Evolutionary conservation across 2,888 invertebrate genomes (phyloP), one percentile per base, ranked within the genome.

Genomic region (Pollenia labialis): DNA sequence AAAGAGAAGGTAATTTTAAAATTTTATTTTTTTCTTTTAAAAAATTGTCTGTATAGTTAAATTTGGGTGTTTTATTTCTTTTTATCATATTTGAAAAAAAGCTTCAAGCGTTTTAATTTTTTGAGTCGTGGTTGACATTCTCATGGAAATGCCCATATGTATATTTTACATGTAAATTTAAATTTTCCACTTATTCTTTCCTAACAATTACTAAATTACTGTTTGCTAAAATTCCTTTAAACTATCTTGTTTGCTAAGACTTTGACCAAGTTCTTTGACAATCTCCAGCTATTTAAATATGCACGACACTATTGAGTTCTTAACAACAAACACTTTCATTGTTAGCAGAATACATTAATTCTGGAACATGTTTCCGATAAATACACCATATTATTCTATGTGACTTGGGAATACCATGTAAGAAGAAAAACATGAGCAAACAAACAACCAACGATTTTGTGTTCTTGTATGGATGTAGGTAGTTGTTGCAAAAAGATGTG

Each of bases 261-360:
- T 58, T 66, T 75, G 74, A 54, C 44, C 75, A 68, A 60, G 23
- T 69, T 79, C 6, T 79, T 58, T 58, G 7, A 2, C 14, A 2
- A 23, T 40, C 40, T 44, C 12, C 42, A 12, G 14, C 42, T 54
- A 71, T 46, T 85, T 85, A 66, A 77, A 66, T 76, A 81, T 81
- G 18, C 81, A 80, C 62, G 54, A n/a, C 72, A 52, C 52, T 64
- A 42, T 69, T 50, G 79, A 14, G 12, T 44, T 58, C 58, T 68
- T 50, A 18, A 75, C 50, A 81, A 58, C 50, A 81, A 58, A 69
- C 54, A 80, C 71, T 68, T 74, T 81, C 66, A 81, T 74, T 81
- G 74, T 68, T 66, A 11, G 46, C 46, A 14, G 50, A 75, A 23
- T 18, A 52, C 48, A 74, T 52, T 74, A 81, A 46, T 81, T 48